These are phyloP conservation scores for Pachycephus smyrnensis DNA, from an alignment of 2,888 invertebrate genomes.

Conservation along the genomic window DNA sequence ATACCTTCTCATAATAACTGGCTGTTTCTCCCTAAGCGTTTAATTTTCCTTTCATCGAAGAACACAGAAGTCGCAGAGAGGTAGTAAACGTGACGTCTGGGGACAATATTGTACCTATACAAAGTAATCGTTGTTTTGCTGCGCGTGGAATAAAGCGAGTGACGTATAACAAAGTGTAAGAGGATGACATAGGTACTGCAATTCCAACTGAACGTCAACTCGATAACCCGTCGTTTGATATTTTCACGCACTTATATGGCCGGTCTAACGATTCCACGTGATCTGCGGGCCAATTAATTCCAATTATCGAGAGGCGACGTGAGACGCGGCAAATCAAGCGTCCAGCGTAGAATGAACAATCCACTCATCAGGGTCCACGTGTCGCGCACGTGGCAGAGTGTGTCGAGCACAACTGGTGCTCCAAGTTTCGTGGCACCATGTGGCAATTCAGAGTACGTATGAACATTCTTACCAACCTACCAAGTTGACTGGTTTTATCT, in stretches of 20 bases:
- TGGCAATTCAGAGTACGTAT: slow-evolving; percentile 28
- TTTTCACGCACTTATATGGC: background rate
- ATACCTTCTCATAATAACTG: background rate
- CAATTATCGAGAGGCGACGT: slow-evolving; percentile 7
- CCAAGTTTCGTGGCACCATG: slow-evolving; percentile 54
- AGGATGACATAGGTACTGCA: background rate
- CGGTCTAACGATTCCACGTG: background rate
- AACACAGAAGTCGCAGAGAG: background rate
- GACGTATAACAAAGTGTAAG: background rate
- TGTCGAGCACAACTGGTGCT: slow-evolving; percentile 64
- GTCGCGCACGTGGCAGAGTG: slow-evolving; percentile 61
- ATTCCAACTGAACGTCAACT: background rate
- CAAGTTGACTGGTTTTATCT: background rate
- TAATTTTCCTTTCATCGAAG: background rate
- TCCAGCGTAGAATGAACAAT: slow-evolving; percentile 61
- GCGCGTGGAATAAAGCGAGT: background rate
- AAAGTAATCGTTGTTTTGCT: background rate
- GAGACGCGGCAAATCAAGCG: slow-evolving; percentile 7
- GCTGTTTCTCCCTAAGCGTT: background rate
- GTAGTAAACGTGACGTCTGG: background rate
- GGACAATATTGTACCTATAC: background rate
- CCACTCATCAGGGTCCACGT: slow-evolving; percentile 62
- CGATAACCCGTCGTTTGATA: background rate
- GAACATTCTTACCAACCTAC: background rate
- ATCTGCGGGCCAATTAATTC: slow-evolving; percentile 8